Conservation (phyloP, 2,797 vertebrate species). For the Pipistrellus pygmaeus region DNA sequence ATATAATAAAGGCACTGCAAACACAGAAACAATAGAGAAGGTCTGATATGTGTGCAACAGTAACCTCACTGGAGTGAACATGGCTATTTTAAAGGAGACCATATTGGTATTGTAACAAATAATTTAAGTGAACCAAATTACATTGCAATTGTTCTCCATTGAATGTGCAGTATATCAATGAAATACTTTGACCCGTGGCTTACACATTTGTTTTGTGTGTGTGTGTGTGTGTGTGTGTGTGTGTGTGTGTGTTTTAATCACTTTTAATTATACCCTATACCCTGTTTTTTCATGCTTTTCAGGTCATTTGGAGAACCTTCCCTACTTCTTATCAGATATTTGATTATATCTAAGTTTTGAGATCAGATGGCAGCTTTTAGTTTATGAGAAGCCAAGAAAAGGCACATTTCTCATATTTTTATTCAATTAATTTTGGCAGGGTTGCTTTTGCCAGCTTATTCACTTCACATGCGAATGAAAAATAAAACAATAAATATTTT, state of each 20-base stretch:
- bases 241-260: background rate
- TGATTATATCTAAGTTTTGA: conserved; percentile 60
- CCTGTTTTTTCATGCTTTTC: background rate
- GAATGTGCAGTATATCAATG: background rate
- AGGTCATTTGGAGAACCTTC: background rate
- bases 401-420: conserved; percentile 62
- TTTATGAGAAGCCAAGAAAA: conserved; percentile 66
- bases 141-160: background rate
- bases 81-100: conserved; percentile 6
- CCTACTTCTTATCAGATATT: conserved; percentile 34
- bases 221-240: background rate
- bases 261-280: background rate
- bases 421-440: conserved; percentile 68
- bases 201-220: background rate
- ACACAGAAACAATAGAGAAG: background rate
- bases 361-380: conserved; percentile 62
- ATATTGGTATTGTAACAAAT: background rate
- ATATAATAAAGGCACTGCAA: background rate
- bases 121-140: background rate
- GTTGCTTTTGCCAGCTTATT: conserved; percentile 65
- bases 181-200: background rate
- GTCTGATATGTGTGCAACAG: background rate
- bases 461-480: conserved; percentile 63
- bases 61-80: background rate
- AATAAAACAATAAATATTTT: conserved; percentile 78